Evolutionary conservation across 2,888 invertebrate species (phyloP).

Genomic region (Diarsia rubi): DNA sequence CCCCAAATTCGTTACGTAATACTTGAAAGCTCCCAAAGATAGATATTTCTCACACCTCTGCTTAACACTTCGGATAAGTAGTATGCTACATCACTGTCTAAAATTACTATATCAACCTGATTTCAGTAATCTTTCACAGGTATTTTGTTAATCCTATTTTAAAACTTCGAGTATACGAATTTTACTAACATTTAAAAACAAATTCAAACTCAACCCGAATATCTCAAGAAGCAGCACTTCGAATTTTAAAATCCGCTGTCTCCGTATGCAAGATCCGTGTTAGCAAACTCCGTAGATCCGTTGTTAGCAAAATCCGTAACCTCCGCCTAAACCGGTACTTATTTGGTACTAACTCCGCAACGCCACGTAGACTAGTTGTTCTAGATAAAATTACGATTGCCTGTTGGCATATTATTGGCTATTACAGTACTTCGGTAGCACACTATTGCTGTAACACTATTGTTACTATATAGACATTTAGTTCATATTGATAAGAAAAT

Average conservation of each 20-base stretch:
- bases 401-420: slow-evolving; percentile 47
- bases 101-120: slow-evolving; percentile 16
- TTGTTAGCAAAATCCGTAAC: slow-evolving; percentile 36
- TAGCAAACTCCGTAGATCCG: background rate
- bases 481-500: slow-evolving; percentile 50
- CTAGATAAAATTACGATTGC: slow-evolving; percentile 61
- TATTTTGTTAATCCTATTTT: slow-evolving; percentile 18
- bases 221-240: background rate
- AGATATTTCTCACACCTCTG: background rate
- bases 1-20: too few species aligned
- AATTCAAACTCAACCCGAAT: background rate
- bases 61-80: background rate
- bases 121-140: slow-evolving; percentile 8
- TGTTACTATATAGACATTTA: slow-evolving; percentile 51
- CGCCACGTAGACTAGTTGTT: slow-evolving; percentile 63
- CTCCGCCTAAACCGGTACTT: slow-evolving; percentile 56
- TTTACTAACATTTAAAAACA: background rate
- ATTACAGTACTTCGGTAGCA: slow-evolving; percentile 59
- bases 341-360: slow-evolving; percentile 61
- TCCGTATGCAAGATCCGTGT: background rate
- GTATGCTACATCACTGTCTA: background rate
- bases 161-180: slow-evolving; percentile 31
- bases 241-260: slow-evolving; percentile 7
- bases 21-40: too few species aligned
- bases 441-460: slow-evolving; percentile 47